Evolutionary conservation across 2,797 vertebrate genomes (phyloP).

Genomic region (Dermochelys coriacea): DNA sequence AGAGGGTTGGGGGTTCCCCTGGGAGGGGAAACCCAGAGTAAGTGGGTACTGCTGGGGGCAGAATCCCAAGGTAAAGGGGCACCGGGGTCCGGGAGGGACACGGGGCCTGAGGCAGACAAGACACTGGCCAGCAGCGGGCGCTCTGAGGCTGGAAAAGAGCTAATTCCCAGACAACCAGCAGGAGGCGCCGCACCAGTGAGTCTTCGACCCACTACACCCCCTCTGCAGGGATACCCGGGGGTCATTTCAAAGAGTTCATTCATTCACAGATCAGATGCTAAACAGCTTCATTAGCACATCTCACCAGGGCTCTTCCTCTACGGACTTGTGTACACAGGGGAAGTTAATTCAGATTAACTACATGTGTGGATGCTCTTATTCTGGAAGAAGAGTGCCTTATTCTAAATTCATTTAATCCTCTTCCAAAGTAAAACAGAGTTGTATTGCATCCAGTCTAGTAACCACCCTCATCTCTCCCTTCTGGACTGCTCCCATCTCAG

Average conservation of each 20-base stretch:
- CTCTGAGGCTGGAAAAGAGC: too few relatives aligned
- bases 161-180: too few relatives aligned
- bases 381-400: not conserved
- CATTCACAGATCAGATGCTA: not conserved
- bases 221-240: not conserved
- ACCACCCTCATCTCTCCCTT: not conserved
- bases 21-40: too few relatives aligned
- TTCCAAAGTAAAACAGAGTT: not conserved
- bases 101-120: too few relatives aligned
- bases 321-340: not conserved
- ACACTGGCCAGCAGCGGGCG: too few relatives aligned
- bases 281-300: not conserved
- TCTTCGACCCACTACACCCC: too few relatives aligned
- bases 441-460: not conserved
- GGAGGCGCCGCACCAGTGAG: too few relatives aligned
- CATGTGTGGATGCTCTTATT: not conserved
- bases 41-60: too few relatives aligned
- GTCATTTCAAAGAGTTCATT: not conserved
- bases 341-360: not conserved
- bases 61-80: too few relatives aligned
- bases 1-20: too few relatives aligned
- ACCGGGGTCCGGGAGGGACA: too few relatives aligned
- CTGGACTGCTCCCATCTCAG: conserved; percentile 6
- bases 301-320: not conserved
- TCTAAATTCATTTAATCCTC: not conserved